Evolutionary conservation across 1,140 invertebrate genomes (phyloP).

Genomic region (Drosophila paulistorum): DNA sequence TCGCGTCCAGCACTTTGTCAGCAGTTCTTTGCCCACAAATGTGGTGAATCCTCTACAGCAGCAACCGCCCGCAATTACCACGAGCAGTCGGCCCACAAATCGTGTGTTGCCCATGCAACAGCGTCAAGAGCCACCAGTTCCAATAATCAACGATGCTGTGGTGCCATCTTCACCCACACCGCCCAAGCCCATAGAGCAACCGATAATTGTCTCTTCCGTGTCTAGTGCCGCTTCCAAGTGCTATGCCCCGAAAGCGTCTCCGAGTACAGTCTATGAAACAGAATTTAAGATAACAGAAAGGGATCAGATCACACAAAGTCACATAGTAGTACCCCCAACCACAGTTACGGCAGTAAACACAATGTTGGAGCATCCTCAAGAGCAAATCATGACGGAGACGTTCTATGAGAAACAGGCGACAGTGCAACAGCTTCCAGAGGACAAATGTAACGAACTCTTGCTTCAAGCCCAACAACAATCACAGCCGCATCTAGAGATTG

Average conservation of each 20-base stretch:
- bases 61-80: conserved; percentile 50
- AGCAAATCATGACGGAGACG: conserved; percentile 43
- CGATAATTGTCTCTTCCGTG: conserved; percentile 27
- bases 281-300: conserved; percentile 69
- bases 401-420: conserved; percentile 55
- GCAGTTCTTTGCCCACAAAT: conserved; percentile 85
- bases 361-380: conserved; percentile 75
- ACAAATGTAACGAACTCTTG: conserved; percentile 57
- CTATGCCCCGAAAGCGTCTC: conserved; percentile 34
- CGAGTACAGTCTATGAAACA: conserved; percentile 52
- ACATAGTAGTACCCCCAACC: conserved; percentile 34
- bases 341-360: conserved; percentile 14
- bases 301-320: conserved; percentile 42
- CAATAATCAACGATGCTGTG: conserved; percentile 46
- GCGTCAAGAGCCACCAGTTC: conserved; percentile 66
- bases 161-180: conserved; percentile 54
- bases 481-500: conserved; percentile 47
- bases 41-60: conserved; percentile 86
- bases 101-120: conserved; percentile 89
- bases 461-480: conserved; percentile 52
- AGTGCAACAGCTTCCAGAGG: conserved; percentile 16
- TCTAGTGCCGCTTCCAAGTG: conserved; percentile 40
- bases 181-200: conserved; percentile 52
- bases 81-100: conserved; percentile 87
- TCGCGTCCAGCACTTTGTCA: conserved; percentile 85